Evolutionary conservation across 1,140 invertebrate species (phyloP).

Genomic region (Drosophila oshimai): DNA sequence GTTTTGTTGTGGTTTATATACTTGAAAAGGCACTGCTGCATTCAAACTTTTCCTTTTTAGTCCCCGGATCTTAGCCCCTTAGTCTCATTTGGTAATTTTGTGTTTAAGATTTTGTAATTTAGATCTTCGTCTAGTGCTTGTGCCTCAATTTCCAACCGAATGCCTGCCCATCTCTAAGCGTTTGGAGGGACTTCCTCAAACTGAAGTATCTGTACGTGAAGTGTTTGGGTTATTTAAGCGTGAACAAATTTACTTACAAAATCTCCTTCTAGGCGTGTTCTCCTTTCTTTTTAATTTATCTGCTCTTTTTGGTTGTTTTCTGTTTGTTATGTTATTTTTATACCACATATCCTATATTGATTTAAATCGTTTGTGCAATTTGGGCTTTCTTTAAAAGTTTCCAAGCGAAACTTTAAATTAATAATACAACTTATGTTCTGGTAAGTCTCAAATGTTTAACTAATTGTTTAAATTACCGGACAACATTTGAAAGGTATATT

Average conservation of each 20-base stretch:
- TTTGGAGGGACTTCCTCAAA: neutral
- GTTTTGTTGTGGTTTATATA: constrained; percentile 32
- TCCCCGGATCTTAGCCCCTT: constrained; percentile 16
- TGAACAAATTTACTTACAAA: constrained; percentile 16
- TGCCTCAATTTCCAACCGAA: constrained; percentile 25
- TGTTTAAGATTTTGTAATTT: neutral
- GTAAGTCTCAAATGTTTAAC: neutral
- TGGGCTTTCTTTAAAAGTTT: neutral
- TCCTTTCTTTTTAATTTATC: constrained; percentile 1
- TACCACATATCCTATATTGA: constrained; percentile 8
- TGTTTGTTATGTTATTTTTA: neutral
- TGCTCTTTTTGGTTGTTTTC: constrained; percentile 8
- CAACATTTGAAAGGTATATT: neutral
- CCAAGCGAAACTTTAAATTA: constrained; percentile 3
- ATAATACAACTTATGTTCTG: neutral
- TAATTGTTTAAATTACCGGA: neutral
- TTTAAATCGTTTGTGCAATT: constrained; percentile 39
- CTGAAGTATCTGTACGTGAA: constrained; percentile 7
- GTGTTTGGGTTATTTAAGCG: constrained; percentile 1
- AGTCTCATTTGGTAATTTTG: constrained; percentile 34
- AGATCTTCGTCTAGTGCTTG: constrained; percentile 5
- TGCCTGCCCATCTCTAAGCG: constrained; percentile 28
- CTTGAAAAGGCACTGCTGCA: constrained; percentile 75
- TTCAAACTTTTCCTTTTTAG: constrained; percentile 42
- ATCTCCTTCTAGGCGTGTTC: neutral